Percentiles rank a stretch among this genome's conserved stretches.
Conservation (phyloP, 2,797 vertebrate species). For the Merluccius polli region DNA sequence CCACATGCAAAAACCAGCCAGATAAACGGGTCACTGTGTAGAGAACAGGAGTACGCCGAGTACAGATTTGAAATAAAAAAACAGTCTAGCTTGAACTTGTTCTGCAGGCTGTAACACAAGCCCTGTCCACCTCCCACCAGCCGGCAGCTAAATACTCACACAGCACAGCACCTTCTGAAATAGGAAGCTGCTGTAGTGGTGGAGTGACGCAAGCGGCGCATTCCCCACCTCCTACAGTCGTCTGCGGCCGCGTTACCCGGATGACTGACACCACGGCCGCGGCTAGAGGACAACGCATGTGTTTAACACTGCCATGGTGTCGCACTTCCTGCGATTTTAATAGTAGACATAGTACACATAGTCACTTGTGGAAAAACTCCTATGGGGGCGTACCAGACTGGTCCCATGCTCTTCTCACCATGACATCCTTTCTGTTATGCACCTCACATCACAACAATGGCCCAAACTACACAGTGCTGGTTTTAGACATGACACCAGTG, state of each 20-base stretch:
- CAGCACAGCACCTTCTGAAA: slow-evolving; percentile 15
- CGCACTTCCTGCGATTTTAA: background rate
- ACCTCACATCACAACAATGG: no score
- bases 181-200: slow-evolving; percentile 11
- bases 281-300: background rate
- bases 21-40: no score
- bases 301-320: background rate
- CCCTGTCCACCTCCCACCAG: slow-evolving; percentile 5
- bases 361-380: no score
- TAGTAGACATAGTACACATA: no score
- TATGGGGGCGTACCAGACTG: no score
- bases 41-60: background rate
- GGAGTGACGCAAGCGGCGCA: slow-evolving; percentile 6
- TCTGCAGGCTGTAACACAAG: slow-evolving; percentile 12
- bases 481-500: no score
- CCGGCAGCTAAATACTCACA: slow-evolving; percentile 3
- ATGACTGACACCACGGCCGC: background rate
- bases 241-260: background rate
- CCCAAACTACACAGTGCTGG: no score
- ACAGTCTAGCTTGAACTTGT: slow-evolving; percentile 21
- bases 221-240: background rate
- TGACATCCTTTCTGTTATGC: no score
- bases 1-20: background rate
- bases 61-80: slow-evolving; percentile 1
- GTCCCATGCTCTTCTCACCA: no score